Base-by-base conservation (phyloP, 2,113 vertebrate genomes). In the Alexandromys fortis region DNA sequence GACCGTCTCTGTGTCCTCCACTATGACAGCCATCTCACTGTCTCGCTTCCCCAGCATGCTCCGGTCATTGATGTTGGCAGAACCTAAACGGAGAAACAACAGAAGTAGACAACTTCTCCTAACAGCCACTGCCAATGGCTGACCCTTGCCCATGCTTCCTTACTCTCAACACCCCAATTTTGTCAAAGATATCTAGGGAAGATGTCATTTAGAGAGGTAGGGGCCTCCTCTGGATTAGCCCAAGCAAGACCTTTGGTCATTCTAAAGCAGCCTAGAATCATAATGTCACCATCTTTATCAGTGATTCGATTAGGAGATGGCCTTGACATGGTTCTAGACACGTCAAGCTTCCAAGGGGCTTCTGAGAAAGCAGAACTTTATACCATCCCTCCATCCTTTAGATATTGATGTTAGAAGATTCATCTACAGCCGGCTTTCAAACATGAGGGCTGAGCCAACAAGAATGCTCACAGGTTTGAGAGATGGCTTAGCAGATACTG, bases 21-120 rank as follows among this genome's bases (percentile, higher is more conserved):
- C 98, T 2, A 99, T 98, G 97, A 99, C 82, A 1, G 99, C 99
- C 97, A 99, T 99, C 98, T 99, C 99, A 1, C 99, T 99, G 99
- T 99, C 99, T 78, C 99, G 97, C 98, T 99, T 99, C 0, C 99
- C 99, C 98, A 99, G 98, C 99, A 99, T 99, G 98, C 99, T 99
- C 72, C 99, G 98, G 98, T 99, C 99, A 1, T 99, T 99, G 97
- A 99, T 99, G 98, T 99, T 99, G 81, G 99, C 99, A 30, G 99
- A 99, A 63, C 99, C 99, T 99, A 91, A 0, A 38, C 52, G 19
- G 82, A 78, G 4, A 90, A 38, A 70, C 0, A 1, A 76, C 1
- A 21, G 14, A 35, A 19, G 6, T 42, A 16, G 92, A 70, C 42
- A 45, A 75, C 24, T n/a, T n/a, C n/a, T 85, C 19, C 30, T 1